Conservation (phyloP, 1,140 invertebrate species). For the Ips typographus region DNA sequence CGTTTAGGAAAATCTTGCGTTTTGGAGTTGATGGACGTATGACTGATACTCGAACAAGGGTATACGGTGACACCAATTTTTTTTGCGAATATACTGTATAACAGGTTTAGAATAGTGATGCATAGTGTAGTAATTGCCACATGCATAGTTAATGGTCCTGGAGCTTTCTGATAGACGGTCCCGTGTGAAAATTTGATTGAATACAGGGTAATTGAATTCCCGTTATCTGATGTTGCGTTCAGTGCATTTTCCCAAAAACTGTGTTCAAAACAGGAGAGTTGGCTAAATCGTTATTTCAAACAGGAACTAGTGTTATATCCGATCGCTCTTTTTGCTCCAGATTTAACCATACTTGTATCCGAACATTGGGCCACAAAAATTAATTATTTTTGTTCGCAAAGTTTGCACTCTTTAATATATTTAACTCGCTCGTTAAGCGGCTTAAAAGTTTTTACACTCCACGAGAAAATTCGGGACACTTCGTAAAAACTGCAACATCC, state of each 20-base stretch:
- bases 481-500: constrained; percentile 23
- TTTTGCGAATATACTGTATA: not conserved
- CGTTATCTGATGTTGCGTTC: not conserved
- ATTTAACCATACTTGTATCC: too few species aligned
- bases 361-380: not conserved
- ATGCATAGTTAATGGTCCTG: not conserved
- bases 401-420: constrained; percentile 15
- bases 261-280: not conserved
- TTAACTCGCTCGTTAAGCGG: constrained; percentile 24
- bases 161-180: not conserved
- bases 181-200: constrained; percentile 1
- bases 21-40: not conserved
- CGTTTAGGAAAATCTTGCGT: not conserved
- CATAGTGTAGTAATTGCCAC: not conserved
- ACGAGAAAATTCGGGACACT: constrained; percentile 14
- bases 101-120: not conserved
- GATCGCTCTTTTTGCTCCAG: too few species aligned
- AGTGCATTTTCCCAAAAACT: not conserved
- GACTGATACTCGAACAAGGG: not conserved
- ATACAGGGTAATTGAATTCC: not conserved
- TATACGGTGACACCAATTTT: not conserved
- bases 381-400: constrained; percentile 20
- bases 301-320: not conserved
- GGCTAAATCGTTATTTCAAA: not conserved
- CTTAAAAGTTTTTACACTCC: constrained; percentile 21